Percentiles rank a stretch among this genome's conserved stretches.
Evolutionary conservation across 2,797 vertebrate species (phyloP).

Genomic region (Sparus aurata): DNA sequence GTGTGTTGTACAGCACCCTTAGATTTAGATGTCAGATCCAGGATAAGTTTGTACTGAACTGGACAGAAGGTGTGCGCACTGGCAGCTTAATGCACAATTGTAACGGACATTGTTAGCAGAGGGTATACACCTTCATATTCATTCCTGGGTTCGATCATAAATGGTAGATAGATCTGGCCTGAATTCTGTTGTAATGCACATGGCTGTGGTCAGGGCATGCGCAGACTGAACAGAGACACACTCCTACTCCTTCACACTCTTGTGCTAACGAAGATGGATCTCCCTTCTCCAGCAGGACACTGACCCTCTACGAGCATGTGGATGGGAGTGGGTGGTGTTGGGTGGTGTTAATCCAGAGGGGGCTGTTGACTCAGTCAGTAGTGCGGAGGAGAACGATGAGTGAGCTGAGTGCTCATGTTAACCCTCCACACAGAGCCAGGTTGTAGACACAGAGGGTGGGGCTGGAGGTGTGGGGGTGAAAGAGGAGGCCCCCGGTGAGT

Average conservation of each 20-base stretch:
- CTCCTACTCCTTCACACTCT: slow-evolving; percentile 29
- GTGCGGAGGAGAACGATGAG: slow-evolving; percentile 50
- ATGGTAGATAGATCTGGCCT: not conserved
- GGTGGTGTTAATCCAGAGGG: slow-evolving; percentile 36
- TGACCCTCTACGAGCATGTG: slow-evolving; percentile 46
- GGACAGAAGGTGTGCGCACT: no score
- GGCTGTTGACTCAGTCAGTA: slow-evolving; percentile 61
- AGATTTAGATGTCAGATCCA: no score
- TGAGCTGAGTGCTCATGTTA: slow-evolving; percentile 32
- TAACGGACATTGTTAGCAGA: not conserved
- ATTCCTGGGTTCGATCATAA: no score
- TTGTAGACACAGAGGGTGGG: slow-evolving; percentile 15
- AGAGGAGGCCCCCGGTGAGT: slow-evolving; percentile 31
- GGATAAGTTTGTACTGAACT: no score
- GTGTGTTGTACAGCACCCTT: no score
- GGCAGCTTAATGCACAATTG: no score
- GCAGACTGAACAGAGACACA: slow-evolving; percentile 11
- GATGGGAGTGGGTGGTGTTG: slow-evolving; percentile 25
- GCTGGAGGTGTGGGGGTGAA: not conserved
- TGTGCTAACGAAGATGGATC: slow-evolving; percentile 41
- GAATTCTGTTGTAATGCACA: not conserved
- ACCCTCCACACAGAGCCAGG: slow-evolving; percentile 13
- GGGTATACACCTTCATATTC: not conserved
- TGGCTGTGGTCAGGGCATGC: not conserved
- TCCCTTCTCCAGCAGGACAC: slow-evolving; percentile 10